Evolutionary conservation across 2,797 vertebrate genomes (phyloP), one percentile per base, ranked within the genome.

Genomic region (Hipposideros larvatus): DNA sequence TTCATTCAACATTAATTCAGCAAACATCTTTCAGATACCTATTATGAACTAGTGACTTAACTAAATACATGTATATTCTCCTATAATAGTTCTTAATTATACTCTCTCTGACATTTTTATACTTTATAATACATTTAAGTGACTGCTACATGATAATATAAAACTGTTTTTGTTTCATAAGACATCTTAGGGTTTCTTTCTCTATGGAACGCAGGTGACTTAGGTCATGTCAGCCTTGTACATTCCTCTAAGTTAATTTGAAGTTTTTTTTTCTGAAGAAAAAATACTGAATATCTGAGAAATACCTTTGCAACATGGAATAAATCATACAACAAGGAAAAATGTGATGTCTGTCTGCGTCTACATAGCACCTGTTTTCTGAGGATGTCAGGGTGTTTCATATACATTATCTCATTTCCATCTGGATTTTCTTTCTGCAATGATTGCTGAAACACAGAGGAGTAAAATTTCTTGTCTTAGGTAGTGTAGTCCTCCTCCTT

Each of bases 201-300:
- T 65, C 5, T 71, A 51, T 37, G 55, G 74, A 86, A 85, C 5
- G 41, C 7, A 26, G 37, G 5, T 14, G 7, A 53, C 11, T 92
- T 65, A 75, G 59, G 21, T 11, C 34, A 48, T 37, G 66, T 65
- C 16, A 48, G 4, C 43, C 43, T 95, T 57, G 37, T 28, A 37
- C 13, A 90, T 73, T 87, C n/a, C 57, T 75, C 31, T 41, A 61
- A 79, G 71, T 85, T 92, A 95, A 92, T 77, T 75, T 86, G 37
- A 93, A 87, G 15, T 86, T 94, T 34, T 24, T 19, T 92, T 97
- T 97, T 90, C 43, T 85, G n/a, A 63, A 57, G 75, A 87, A 87
- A 75, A 88, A 94, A 46, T 82, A 41, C 26, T 46, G 22, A 89
- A 57, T 68, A 11, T 79, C 59, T 80, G 21, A 96, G 61, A 90